Evolutionary conservation across 1,140 invertebrate species (phyloP), one percentile per base, ranked within the genome.

Genomic region (Drosophila biarmipes): DNA sequence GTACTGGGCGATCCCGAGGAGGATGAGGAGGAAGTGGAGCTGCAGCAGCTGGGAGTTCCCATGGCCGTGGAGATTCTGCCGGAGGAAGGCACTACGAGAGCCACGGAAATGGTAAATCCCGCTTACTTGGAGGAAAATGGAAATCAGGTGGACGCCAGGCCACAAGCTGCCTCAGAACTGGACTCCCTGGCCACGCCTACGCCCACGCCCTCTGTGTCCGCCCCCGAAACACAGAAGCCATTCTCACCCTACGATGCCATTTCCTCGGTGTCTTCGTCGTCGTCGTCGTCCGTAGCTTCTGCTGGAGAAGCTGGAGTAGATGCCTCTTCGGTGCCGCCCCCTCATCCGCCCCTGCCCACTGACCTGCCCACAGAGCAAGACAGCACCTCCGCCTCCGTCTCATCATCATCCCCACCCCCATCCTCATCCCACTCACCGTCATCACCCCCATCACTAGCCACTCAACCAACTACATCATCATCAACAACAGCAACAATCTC

Each of bases 21-120:
- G 0, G 87, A 91, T 43, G 90, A 79, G 31, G 86, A 86, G 19
- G 80, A 90, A n/a, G 73, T 64, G 24, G 84, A 80, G 17, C 34
- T 86, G 14, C 68, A 67, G 24, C 82, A 64, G 15, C 19, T 86
- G 54, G 77, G 64, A 29, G 82, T 86, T 15, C 78, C 74, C 0
- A 55, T 57, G 19, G 62, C 55, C 0, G 54, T 51, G 3, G 63
- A 78, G 10, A 67, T 73, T 51, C 31, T 59, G 31, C 54, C 42
- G 59, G 61, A 81, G 62, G 79, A 73, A 12, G 53, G 48, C 19
- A 66, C 31, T 21, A 57, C 61, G 11, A 37, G 29, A 43, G 48
- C 34, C 48, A 56, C 64, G 46, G 64, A 74, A 29, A 63, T 61
- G 63, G 63, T 66, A 69, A 86, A 86, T 51, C 38, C 54, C 37